Percentiles rank a stretch among this genome's conserved stretches.
Evolutionary conservation across 1,140 invertebrate genomes (phyloP).

Genomic region (Penaeus indicus): DNA sequence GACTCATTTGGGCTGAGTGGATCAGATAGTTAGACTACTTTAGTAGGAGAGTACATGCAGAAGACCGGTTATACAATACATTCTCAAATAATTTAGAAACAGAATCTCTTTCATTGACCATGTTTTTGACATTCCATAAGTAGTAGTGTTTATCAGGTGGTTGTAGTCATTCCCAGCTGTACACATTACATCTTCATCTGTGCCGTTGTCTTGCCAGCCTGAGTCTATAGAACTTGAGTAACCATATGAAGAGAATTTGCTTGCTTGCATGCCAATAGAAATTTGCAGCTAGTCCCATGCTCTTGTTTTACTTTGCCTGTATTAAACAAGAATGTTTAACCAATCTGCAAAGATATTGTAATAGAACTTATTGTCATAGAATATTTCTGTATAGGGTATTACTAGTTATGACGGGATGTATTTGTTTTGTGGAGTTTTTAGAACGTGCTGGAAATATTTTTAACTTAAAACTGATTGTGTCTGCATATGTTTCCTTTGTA

Average conservation of each 20-base stretch:
- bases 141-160: constrained; percentile 35
- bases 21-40: neutral
- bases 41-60: no score
- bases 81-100: no score
- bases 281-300: constrained; percentile 45
- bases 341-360: constrained; percentile 21
- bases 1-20: constrained; percentile 4
- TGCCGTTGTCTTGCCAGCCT: constrained; percentile 48
- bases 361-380: constrained; percentile 19
- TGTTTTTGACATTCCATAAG: constrained; percentile 38
- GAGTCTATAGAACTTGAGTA: constrained; percentile 19
- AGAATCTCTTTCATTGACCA: no score
- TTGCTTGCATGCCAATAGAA: constrained; percentile 46
- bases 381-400: constrained; percentile 36
- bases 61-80: no score
- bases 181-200: constrained; percentile 20
- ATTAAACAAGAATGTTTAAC: constrained; percentile 26
- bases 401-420: constrained; percentile 19
- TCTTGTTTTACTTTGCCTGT: constrained; percentile 46
- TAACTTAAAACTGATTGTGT: no score
- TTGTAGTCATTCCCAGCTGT: constrained; percentile 44
- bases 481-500: no score
- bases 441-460: constrained; percentile 24
- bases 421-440: constrained; percentile 30
- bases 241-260: constrained; percentile 12